Base-by-base conservation (phyloP, 2,888 invertebrate species). In the Eucera pruinosa region DNA sequence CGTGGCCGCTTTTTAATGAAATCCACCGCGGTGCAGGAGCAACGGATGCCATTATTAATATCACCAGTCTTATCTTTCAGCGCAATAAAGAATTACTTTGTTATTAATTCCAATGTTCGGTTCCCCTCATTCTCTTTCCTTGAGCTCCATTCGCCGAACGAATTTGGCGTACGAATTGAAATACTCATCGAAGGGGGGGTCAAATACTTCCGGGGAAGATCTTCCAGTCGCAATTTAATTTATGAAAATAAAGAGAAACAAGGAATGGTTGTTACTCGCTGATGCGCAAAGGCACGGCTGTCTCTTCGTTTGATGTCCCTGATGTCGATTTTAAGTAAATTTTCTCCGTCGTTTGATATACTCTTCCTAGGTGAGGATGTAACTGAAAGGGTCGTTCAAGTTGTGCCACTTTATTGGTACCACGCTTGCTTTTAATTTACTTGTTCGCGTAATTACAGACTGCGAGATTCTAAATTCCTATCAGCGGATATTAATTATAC, bases 11-110 rank as follows among this genome's bases (percentile, higher is more conserved):
- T 88, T 90, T 90, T 91, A 91, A 91, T 91, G 88, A 91, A 91
- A 90, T 89, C 87, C 88, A 47, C 89, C 86, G 83, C 84, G 87
- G 83, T 78, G 83, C 79, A 75, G 81, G 86, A 84, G 86, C 87
- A 87, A 87, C 89, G 87, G 88, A 86, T 82, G 85, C 86, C 87
- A 90, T 91, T 91, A 90, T 90, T 91, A 91, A 91, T 90, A 90
- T 89, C 89, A 87, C 83, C 89, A 83, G 85, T 86, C 88, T 88
- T 88, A 88, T 90, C 89, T 89, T 88, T 88, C 86, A 81, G 81
- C 85, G 88, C 88, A 89, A 89, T 88, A 87, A 89, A 87, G 90
- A 89, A 91, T 90, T 91, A 90, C 88, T 91, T 90, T 89, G 88
- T 90, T 91, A 90, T 90, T 90, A 91, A 91, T 91, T 88, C 86